Evolutionary conservation across 2,113 vertebrate genomes (phyloP), one percentile per base, ranked within the genome.

Genomic region (Osmerus mordax): DNA sequence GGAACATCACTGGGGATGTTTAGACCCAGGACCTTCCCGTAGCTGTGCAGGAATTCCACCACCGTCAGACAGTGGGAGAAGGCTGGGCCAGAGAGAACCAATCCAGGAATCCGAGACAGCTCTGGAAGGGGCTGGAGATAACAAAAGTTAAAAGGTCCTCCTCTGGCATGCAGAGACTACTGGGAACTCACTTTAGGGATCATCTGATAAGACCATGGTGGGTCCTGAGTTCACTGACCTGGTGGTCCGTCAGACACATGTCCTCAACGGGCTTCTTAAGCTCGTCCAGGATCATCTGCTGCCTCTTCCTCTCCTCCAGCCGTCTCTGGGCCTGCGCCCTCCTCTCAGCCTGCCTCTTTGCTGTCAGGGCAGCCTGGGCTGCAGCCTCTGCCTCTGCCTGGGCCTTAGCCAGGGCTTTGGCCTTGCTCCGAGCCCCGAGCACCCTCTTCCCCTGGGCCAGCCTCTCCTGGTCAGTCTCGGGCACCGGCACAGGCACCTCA

Each of bases 221-320:
- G 23, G 66, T 54, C 3, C 2, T 19, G 6, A 69, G 53, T 28
- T 28, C 15, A 36, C 84, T 71, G 55, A 96, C 97, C 91, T 95
- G 95, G 79, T 97, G 97, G 84, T 98, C 96, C 28, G 93, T 90
- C 64, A 98, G 88, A 86, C 96, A 98, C 97, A 99, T 97, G 78
- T 99, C 97, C 84, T 99, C 97, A 0, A 93, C 91, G 59, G 97
- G 97, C 72, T 97, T 99, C 91, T 95, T 99, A 87, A 98, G 92
- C 85, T 99, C 96, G 58, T 99, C 96, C 65, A 95, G 81, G 58
- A 99, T 96, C 71, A 93, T 82, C 89, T 97, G 96, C 79, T 97
- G 95, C 72, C 94, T 91, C 83, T 89, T 95, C n/a, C 94, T 91
- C 69, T 98, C 96, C 87, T 97, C 94, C 79, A 93, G 80, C 4